phyloP scores from a whole-genome alignment of 2,888 invertebrate genomes.

The Tipula confusa region DNA sequence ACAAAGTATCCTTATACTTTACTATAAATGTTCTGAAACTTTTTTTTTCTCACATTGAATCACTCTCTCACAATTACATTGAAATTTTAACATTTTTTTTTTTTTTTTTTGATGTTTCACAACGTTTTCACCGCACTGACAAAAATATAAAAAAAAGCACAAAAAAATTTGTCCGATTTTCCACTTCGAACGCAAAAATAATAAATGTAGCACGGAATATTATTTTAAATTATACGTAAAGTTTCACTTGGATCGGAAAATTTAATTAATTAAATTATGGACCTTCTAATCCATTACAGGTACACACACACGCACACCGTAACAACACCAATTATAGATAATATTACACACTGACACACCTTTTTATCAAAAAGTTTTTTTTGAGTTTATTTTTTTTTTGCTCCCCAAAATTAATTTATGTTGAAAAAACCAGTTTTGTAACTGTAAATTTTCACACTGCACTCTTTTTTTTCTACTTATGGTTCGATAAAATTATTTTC shows the following conservation, averaged over 20 bases:
- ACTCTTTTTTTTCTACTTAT: not conserved
- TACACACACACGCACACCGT: not conserved
- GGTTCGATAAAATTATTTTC: not conserved
- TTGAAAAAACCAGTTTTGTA: no score
- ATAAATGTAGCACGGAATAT: not conserved
- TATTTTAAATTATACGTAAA: not conserved
- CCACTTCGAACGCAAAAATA: not conserved
- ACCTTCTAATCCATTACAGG: no score
- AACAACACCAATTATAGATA: not conserved
- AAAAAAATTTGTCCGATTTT: not conserved
- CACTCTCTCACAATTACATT: not conserved
- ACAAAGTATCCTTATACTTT: not conserved
- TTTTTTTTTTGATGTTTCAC: no score
- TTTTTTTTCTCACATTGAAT: not conserved
- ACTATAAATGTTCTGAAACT: not conserved
- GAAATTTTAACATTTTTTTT: not conserved
- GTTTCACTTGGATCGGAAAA: not conserved
- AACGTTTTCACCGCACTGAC: not conserved
- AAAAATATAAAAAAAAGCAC: not conserved
- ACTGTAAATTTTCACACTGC: not conserved
- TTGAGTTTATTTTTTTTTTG: not conserved
- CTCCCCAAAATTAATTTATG: not conserved
- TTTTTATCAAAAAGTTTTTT: not conserved
- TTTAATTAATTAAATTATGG: conserved; percentile 15
- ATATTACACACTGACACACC: not conserved